Conservation (phyloP, 2,888 invertebrate genomes). For the Silvanus unidentatus region DNA sequence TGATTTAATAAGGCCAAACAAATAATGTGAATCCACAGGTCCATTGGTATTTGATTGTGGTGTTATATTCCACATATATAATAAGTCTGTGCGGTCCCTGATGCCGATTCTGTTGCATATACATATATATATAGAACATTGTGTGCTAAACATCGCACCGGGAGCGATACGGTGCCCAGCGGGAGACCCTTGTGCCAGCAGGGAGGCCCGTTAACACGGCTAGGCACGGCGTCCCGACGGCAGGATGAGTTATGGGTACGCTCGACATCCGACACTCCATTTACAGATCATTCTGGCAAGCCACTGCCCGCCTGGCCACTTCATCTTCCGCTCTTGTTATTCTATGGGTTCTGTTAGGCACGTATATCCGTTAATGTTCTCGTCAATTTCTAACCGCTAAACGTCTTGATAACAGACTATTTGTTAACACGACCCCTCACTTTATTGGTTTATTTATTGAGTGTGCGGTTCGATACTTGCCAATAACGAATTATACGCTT, state of each 20-base stretch:
- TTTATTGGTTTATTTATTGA: constrained; percentile 40
- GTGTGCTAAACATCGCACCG: constrained; percentile 37
- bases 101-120: constrained; percentile 21
- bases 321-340: constrained; percentile 41
- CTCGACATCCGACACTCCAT: constrained; percentile 52
- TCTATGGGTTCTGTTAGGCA: constrained; percentile 18
- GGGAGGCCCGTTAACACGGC: constrained; percentile 37
- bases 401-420: constrained; percentile 44
- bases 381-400: constrained; percentile 40
- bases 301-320: constrained; percentile 49
- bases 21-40: constrained; percentile 32
- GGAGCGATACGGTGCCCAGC: constrained; percentile 36
- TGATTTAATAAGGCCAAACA: constrained; percentile 29
- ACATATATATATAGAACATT: constrained; percentile 13
- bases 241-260: constrained; percentile 50
- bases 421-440: constrained; percentile 30
- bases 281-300: constrained; percentile 55
- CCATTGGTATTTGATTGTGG: constrained; percentile 18
- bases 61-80: not conserved
- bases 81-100: not conserved
- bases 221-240: constrained; percentile 34
- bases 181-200: constrained; percentile 36
- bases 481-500: not conserved
- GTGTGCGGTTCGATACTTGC: constrained; percentile 1
- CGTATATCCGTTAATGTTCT: constrained; percentile 38